Percentiles rank a stretch among this genome's conserved stretches.
Conservation (phyloP, 2,888 invertebrate species). For the Caenorhabditis doughertyi region DNA sequence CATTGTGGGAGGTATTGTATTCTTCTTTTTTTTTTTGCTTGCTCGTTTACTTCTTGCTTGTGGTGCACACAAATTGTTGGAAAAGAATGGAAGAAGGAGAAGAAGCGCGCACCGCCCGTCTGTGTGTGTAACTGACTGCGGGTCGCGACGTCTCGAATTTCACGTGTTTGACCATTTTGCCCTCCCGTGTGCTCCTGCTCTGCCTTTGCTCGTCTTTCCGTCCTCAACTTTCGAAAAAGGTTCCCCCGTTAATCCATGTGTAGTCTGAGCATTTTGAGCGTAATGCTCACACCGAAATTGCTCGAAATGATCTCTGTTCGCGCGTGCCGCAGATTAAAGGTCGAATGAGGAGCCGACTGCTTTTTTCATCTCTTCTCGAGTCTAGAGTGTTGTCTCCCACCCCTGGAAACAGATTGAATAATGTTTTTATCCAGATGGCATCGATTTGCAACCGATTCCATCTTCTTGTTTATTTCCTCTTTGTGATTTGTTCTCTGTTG, state of each 20-base stretch:
- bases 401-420: neutral
- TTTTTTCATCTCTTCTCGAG: neutral
- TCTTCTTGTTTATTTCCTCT: conserved; percentile 1
- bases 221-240: conserved; percentile 34
- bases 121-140: conserved; percentile 62
- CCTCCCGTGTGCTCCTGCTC: conserved; percentile 33
- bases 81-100: conserved; percentile 30
- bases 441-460: conserved; percentile 32
- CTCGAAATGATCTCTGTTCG: conserved; percentile 19
- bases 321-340: conserved; percentile 14
- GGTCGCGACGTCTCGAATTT: conserved; percentile 47
- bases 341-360: neutral
- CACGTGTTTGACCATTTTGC: conserved; percentile 62
- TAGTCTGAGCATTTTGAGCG: conserved; percentile 7
- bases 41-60: conserved; percentile 20
- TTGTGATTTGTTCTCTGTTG: neutral
- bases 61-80: conserved; percentile 59
- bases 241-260: conserved; percentile 15
- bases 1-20: conserved; percentile 26
- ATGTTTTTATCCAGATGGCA: conserved; percentile 45
- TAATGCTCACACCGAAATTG: neutral
- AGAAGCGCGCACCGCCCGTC: conserved; percentile 57
- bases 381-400: conserved; percentile 10
- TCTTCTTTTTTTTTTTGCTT: conserved; percentile 12
- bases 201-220: conserved; percentile 2